A percentile compares a stretch with the other conserved stretches of the same genome.
Conservation (phyloP, 2,888 invertebrate species). For the Megalurothrips usitatus region DNA sequence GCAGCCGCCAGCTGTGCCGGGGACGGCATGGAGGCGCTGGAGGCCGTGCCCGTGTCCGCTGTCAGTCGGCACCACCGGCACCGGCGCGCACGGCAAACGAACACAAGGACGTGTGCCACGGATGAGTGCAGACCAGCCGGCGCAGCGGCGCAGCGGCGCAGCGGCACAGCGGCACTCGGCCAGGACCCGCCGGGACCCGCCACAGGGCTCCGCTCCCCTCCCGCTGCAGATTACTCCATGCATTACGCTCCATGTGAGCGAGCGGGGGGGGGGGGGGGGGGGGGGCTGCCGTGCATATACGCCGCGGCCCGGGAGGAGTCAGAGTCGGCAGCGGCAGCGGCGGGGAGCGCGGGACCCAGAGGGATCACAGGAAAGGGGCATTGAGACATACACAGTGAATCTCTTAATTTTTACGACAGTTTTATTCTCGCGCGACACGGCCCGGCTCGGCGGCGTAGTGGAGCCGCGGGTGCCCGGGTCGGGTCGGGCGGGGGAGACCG, state of each 20-base stretch:
- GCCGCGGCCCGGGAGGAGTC: no score
- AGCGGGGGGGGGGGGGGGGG: background rate
- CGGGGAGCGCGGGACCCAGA: background rate
- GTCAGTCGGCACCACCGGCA: no score
- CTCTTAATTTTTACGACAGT: no score
- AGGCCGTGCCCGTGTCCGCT: no score
- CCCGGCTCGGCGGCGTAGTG: no score
- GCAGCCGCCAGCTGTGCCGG: no score
- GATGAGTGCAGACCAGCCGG: background rate
- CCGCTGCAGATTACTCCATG: background rate
- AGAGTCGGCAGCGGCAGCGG: background rate
- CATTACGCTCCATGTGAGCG: background rate
- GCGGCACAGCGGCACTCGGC: background rate
- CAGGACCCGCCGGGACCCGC: background rate
- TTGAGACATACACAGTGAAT: no score
- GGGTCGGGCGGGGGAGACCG: no score
- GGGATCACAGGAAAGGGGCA: background rate
- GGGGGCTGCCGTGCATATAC: background rate
- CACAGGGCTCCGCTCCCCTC: background rate
- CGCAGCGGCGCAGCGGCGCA: background rate
- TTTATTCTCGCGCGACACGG: no score
- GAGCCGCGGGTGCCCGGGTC: no score
- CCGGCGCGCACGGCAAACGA: background rate
- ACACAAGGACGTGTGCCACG: slow-evolving; percentile 10
- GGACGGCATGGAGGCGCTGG: no score